phyloP scores from a whole-genome alignment of 2,888 invertebrate genomes.

The Dasypolia templi region DNA sequence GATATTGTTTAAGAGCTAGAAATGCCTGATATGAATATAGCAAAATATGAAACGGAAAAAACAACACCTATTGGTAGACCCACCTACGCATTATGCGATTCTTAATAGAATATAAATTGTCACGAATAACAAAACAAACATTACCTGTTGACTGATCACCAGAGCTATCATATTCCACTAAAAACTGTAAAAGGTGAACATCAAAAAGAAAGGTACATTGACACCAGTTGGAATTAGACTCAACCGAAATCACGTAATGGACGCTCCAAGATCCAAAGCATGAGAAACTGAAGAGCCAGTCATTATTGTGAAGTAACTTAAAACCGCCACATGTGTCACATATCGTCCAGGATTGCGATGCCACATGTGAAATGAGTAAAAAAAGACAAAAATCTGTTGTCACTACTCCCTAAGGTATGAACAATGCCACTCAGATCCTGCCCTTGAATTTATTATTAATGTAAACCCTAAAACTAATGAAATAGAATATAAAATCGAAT shows the following conservation, averaged over 20 bases:
- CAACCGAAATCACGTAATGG: constrained; percentile 82
- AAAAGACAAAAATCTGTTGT: constrained; percentile 89
- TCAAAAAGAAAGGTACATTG: constrained; percentile 85
- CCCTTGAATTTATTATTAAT: constrained; percentile 66
- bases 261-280: constrained; percentile 78
- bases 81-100: constrained; percentile 3
- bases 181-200: constrained; percentile 79
- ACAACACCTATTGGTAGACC: background rate
- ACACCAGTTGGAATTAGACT: constrained; percentile 73
- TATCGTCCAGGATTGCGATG: constrained; percentile 90
- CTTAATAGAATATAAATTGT: constrained; percentile 32
- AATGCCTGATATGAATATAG: background rate
- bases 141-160: constrained; percentile 80
- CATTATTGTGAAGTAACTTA: constrained; percentile 88
- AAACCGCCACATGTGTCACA: constrained; percentile 90
- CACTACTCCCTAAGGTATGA: constrained; percentile 89
- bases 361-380: constrained; percentile 89
- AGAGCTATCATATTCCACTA: constrained; percentile 80
- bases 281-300: constrained; percentile 87
- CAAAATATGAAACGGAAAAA: background rate
- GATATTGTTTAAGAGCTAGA: too few relatives aligned
- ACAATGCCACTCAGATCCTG: constrained; percentile 84
- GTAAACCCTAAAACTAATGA: constrained; percentile 72
- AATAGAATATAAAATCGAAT: constrained; percentile 73
- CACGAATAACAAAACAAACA: constrained; percentile 69